phyloP scores from a whole-genome alignment of 2,888 invertebrate genomes.

The Archips crataeganus region DNA sequence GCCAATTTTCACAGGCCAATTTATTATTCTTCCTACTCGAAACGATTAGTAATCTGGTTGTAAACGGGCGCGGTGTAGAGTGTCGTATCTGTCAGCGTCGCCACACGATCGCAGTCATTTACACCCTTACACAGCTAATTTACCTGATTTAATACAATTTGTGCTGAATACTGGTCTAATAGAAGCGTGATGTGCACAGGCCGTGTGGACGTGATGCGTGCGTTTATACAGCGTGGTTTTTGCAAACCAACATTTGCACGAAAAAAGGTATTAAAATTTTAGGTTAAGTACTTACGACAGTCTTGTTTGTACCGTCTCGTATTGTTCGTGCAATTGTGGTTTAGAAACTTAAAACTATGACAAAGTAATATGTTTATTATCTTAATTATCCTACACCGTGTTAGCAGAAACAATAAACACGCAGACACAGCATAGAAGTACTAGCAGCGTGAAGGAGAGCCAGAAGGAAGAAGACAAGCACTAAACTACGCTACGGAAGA shows the following conservation, averaged over 20 bases:
- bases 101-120: background rate
- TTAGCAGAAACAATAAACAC: slow-evolving; percentile 15
- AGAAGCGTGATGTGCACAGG: slow-evolving; percentile 19
- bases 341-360: background rate
- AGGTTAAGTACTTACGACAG: background rate
- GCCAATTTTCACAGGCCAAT: background rate
- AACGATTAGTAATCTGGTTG: slow-evolving; percentile 14
- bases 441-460: slow-evolving; percentile 32
- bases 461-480: slow-evolving; percentile 23
- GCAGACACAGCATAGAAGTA: slow-evolving; percentile 20
- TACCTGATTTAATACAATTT: slow-evolving; percentile 9
- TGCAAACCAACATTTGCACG: background rate
- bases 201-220: slow-evolving; percentile 9
- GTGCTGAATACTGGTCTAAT: slow-evolving; percentile 7
- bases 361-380: background rate
- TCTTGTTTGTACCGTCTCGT: too few relatives aligned
- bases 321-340: background rate
- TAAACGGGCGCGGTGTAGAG: slow-evolving; percentile 17
- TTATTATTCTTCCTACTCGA: slow-evolving; percentile 4
- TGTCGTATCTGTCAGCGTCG: slow-evolving; percentile 29
- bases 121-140: background rate
- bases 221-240: slow-evolving; percentile 12
- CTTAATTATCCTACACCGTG: background rate
- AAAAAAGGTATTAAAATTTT: background rate
- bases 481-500: slow-evolving; percentile 22